Evolutionary conservation across 2,797 vertebrate species (phyloP).

Genomic region (Ciconia nigra): DNA sequence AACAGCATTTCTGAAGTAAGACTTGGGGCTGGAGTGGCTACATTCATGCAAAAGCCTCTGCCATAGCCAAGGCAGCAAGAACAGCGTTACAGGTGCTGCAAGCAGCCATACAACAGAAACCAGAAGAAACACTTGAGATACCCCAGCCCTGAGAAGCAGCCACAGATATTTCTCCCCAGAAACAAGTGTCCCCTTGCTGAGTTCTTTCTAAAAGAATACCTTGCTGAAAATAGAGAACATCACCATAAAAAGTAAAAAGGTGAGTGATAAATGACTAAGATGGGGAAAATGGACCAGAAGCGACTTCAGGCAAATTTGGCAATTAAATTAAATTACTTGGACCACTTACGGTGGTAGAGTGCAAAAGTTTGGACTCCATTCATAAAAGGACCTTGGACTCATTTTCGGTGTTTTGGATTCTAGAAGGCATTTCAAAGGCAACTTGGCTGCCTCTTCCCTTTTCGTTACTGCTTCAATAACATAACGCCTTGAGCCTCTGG

Average conservation of each 20-base stretch:
- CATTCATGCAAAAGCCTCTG: not conserved
- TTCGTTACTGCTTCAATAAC: not conserved
- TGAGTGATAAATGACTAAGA: not conserved
- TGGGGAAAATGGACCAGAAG: not conserved
- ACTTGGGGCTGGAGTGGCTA: not conserved
- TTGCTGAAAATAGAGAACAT: not conserved
- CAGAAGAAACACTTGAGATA: not conserved
- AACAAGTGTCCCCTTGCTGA: not conserved
- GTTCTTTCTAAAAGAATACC: not conserved
- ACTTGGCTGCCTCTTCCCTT: not conserved
- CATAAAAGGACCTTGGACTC: not conserved
- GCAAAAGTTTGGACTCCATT: not conserved
- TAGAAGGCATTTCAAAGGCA: not conserved
- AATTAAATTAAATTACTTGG: not conserved
- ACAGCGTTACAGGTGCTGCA: not conserved
- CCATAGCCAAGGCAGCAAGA: not conserved
- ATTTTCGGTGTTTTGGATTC: not conserved
- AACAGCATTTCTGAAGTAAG: not conserved
- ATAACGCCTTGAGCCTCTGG: rapidly evolving
- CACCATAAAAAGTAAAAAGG: not conserved
- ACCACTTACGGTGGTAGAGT: not conserved
- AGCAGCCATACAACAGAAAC: not conserved
- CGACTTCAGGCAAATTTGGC: not conserved
- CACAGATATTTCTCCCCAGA: not conserved
- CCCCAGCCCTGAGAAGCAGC: not conserved